These are phyloP conservation scores for Cataglyphis cursor DNA, from an alignment of 2,888 invertebrate genomes.

Conservation along the genomic window DNA sequence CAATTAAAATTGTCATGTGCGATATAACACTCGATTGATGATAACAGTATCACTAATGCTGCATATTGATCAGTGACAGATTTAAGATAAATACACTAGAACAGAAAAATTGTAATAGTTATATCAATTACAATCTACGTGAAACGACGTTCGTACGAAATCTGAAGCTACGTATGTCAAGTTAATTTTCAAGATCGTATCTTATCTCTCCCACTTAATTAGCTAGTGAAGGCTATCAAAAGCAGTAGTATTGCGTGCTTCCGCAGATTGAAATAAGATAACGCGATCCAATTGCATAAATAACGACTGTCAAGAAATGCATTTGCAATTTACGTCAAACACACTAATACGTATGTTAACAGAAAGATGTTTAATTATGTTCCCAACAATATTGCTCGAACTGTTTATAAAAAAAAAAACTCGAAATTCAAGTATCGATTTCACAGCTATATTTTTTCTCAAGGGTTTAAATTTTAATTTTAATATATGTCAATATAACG, in stretches of 20 bases:
- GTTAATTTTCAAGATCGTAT: background rate
- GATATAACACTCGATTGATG: background rate
- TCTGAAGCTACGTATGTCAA: background rate
- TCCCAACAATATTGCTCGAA: background rate
- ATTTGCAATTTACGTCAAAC: background rate
- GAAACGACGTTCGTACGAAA: background rate
- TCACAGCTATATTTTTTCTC: background rate
- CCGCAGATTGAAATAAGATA: background rate
- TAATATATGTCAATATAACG: background rate
- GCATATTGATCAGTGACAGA: background rate
- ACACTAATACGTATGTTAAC: background rate
- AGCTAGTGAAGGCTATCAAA: background rate
- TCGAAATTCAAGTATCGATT: background rate
- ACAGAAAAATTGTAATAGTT: background rate
- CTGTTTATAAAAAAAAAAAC: background rate
- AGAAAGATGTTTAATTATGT: constrained; percentile 6
- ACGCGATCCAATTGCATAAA: background rate
- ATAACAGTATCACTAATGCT: background rate
- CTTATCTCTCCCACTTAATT: constrained; percentile 11
- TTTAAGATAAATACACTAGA: background rate
- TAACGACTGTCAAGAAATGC: background rate
- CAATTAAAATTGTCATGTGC: background rate
- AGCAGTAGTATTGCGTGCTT: background rate
- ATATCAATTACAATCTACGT: background rate
- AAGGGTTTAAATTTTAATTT: constrained; percentile 22